Evolutionary conservation across 1,140 invertebrate species (phyloP), one percentile per base, ranked within the genome.

Genomic region (Euura lappo): DNA sequence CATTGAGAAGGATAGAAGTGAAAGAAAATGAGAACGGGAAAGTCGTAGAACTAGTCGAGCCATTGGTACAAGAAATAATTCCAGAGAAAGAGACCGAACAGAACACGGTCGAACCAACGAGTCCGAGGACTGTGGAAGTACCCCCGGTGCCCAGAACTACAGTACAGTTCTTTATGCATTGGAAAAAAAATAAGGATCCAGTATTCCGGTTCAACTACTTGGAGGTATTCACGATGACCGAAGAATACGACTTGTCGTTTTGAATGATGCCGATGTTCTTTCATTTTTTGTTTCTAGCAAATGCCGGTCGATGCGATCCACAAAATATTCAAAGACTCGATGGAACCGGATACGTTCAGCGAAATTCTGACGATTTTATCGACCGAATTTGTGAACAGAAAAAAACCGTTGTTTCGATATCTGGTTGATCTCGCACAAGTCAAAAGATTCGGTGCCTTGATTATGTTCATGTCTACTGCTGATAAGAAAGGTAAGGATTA

Each of bases 291-390:
- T 78, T 86, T 71, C 44, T 82, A 92, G 91, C 86, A 90, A 81
- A 89, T 92, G 75, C 82, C 84, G 4, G 85, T 89, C 7, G 72
- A 81, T 11, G 83, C 80, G 70, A 81, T 92, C 68, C 89, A 90
- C 2, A 80, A 79, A 5, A 89, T 92, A 75, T 91, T 92, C 79
- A 85, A 88, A 80, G 90, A 91, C 70, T 91, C 91, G 7, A 81
- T 92, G 77, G 91, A 92, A 75, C 89, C 88, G 64, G 86, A 89
- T 72, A 86, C 89, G 6, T 86, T 92, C 13, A 90, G 88, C 44
- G 89, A 91, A 72, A 89, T 92, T 47, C 46, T 92, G 13, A 75
- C 76, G 4, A 78, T 86, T 4, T 77, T 92, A 2, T 78, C 83
- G 68, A 81, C 74, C 44, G 81, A 86, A 65, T 89, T 88, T 76